Evolutionary conservation across 2,888 invertebrate genomes (phyloP).

Genomic region (Steinernema carpocapsae): DNA sequence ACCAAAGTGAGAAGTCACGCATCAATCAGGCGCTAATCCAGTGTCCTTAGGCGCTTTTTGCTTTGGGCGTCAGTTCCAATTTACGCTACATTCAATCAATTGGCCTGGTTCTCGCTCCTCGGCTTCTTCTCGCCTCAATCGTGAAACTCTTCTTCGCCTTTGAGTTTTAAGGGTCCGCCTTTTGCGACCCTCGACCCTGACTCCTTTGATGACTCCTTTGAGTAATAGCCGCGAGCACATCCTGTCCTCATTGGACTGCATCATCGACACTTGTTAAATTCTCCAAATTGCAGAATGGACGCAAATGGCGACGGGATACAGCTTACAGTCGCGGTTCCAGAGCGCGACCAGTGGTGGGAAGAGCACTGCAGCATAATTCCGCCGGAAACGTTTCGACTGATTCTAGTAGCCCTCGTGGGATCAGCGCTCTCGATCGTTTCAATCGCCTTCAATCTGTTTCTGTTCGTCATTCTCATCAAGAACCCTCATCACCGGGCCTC

Average conservation of each 20-base stretch:
- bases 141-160: neutral
- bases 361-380: conserved; percentile 59
- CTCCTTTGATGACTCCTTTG: neutral
- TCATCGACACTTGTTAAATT: neutral
- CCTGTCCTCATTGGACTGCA: conserved; percentile 4
- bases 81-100: conserved; percentile 34
- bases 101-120: neutral
- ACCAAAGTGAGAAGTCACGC: neutral
- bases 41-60: conserved; percentile 24
- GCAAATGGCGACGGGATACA: conserved; percentile 6
- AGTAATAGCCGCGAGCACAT: conserved; percentile 25
- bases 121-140: conserved; percentile 18
- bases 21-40: conserved; percentile 8
- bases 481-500: conserved; percentile 57
- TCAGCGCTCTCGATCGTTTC: conserved; percentile 58
- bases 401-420: conserved; percentile 61
- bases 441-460: conserved; percentile 62
- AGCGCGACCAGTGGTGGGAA: conserved; percentile 53
- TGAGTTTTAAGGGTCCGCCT: conserved; percentile 12
- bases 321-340: neutral
- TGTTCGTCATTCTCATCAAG: conserved; percentile 57
- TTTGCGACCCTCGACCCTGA: conserved; percentile 5
- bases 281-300: neutral
- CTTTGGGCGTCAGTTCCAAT: conserved; percentile 31
- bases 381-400: conserved; percentile 56